A percentile compares a stretch with the other conserved stretches of the same genome.
Evolutionary conservation across 2,113 vertebrate species (phyloP).

Genomic region (Tetrao urogallus): DNA sequence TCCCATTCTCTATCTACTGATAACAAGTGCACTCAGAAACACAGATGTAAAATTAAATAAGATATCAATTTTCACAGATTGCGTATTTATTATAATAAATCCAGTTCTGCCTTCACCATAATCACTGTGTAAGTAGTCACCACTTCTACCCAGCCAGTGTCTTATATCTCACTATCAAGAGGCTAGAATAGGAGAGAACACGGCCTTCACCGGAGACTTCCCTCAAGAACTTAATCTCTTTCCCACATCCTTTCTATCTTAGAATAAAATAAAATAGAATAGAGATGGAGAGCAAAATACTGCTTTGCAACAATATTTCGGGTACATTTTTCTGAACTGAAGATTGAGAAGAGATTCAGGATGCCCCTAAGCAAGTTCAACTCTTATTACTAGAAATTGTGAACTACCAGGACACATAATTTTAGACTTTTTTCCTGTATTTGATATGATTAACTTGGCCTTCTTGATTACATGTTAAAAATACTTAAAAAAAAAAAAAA

Average conservation of each 20-base stretch:
- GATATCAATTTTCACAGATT: not conserved
- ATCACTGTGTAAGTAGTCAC: not conserved
- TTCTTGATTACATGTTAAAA: not conserved
- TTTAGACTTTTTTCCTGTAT: not conserved
- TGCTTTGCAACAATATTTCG: not conserved
- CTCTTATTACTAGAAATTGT: not conserved
- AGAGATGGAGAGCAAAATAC: not conserved
- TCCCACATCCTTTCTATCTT: not conserved
- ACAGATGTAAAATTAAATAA: not conserved
- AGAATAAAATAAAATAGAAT: not conserved
- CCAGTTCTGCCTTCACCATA: not conserved
- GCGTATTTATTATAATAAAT: not conserved
- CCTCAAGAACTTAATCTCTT: not conserved
- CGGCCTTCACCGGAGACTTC: not conserved
- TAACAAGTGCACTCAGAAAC: not conserved
- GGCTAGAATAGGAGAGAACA: not conserved
- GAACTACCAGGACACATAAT: not conserved
- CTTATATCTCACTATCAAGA: not conserved
- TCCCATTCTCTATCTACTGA: not conserved
- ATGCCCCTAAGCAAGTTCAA: not conserved
- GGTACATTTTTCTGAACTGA: not conserved
- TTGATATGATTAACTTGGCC: not conserved
- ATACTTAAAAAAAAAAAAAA: not conserved
- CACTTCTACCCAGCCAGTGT: not conserved
- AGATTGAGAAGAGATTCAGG: not conserved